phyloP scores from a whole-genome alignment of 2,113 vertebrate genomes.

The Anas platyrhynchos region DNA sequence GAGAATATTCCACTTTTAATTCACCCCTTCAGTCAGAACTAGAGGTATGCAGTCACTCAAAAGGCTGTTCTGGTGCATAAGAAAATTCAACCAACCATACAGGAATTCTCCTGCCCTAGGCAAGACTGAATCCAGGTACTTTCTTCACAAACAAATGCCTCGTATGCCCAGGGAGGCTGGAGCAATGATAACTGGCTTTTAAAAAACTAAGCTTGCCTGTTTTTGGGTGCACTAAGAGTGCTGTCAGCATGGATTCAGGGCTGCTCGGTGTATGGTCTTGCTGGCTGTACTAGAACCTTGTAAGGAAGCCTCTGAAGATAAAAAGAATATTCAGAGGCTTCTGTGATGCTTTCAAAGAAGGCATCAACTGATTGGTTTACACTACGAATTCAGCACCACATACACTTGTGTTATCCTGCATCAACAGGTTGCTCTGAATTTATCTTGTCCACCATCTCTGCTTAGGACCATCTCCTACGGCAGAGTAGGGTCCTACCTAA shows the following conservation, averaged over 20 bases:
- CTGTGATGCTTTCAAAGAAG: not conserved
- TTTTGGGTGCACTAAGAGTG: not conserved
- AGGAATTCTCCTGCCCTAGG: not conserved
- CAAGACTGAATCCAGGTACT: not conserved
- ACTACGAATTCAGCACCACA: fast-evolving
- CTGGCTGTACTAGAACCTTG: not conserved
- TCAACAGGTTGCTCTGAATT: not conserved
- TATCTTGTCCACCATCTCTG: not conserved
- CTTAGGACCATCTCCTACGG: not conserved
- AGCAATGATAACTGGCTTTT: not conserved
- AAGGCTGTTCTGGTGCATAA: not conserved
- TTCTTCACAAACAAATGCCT: not conserved
- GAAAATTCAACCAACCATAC: not conserved
- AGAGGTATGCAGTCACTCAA: not conserved
- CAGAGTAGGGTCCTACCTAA: not conserved
- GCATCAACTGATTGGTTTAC: not conserved
- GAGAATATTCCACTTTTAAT: constrained; percentile 41
- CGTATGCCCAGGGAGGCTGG: not conserved
- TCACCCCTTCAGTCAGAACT: not conserved
- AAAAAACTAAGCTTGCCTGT: not conserved
- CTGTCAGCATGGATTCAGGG: not conserved
- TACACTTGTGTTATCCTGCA: not conserved
- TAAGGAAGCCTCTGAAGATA: not conserved
- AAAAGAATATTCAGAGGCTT: not conserved
- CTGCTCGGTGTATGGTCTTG: not conserved